These are phyloP conservation scores for Drosophila conformis DNA, from an alignment of 2,888 invertebrate species.

Conservation along the genomic window DNA sequence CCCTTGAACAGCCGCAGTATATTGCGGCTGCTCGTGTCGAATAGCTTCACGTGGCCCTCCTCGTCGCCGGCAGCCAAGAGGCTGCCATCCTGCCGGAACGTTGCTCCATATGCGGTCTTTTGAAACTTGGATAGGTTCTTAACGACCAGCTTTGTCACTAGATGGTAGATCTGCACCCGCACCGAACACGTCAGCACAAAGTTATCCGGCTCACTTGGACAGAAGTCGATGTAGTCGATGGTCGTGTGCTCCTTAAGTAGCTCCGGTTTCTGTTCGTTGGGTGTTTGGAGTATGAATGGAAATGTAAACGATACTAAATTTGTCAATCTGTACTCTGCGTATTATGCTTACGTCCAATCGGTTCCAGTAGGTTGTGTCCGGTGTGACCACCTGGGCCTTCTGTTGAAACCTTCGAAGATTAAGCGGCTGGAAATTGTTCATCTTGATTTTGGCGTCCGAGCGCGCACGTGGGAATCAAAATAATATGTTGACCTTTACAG, in stretches of 20 bases:
- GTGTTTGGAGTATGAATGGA: neutral
- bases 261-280: constrained; percentile 89
- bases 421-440: constrained; percentile 77
- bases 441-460: constrained; percentile 29
- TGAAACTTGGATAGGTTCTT: constrained; percentile 93
- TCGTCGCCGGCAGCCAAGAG: constrained; percentile 96
- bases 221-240: constrained; percentile 96
- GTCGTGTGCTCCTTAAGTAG: constrained; percentile 96
- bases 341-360: constrained; percentile 86
- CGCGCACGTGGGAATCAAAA: constrained; percentile 42
- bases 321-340: neutral
- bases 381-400: constrained; percentile 82
- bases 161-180: constrained; percentile 94
- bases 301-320: neutral
- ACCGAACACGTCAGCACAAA: constrained; percentile 97
- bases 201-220: constrained; percentile 94
- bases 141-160: constrained; percentile 92
- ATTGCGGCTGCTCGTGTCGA: constrained; percentile 93
- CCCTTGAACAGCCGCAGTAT: constrained; percentile 94
- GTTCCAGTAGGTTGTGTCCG: neutral
- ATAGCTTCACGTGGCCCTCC: constrained; percentile 93
- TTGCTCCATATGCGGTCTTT: constrained; percentile 93
- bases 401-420: constrained; percentile 80
- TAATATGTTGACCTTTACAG: neutral
- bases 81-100: constrained; percentile 92